Conservation (phyloP, 2,888 invertebrate genomes). For the Cryptosula pallasiana region DNA sequence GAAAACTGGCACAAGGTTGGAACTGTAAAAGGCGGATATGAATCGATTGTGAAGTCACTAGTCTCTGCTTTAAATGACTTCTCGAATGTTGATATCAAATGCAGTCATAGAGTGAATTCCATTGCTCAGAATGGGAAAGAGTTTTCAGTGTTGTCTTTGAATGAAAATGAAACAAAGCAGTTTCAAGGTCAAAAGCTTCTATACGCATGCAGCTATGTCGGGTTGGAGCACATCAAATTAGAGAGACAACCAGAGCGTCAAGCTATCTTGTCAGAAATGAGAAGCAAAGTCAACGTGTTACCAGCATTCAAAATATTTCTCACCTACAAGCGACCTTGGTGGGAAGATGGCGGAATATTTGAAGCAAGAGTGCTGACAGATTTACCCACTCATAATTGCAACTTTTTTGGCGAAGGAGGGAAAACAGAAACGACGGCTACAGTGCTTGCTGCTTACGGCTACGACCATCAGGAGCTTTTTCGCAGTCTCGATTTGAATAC, state of each 20-base stretch:
- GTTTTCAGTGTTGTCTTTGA: neutral
- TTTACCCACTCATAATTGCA: neutral
- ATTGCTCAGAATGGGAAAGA: neutral
- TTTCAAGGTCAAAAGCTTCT: no score
- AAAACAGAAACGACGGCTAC: neutral
- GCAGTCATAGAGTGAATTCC: neutral
- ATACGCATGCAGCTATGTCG: neutral
- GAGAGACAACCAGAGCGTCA: neutral
- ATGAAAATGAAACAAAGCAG: neutral
- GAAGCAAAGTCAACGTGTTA: neutral
- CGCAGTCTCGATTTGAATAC: neutral
- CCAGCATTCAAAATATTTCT: neutral
- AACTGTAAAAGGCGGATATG: neutral
- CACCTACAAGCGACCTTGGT: neutral
- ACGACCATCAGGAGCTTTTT: neutral
- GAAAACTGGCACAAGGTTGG: neutral
- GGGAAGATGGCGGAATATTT: constrained; percentile 3
- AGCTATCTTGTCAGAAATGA: neutral
- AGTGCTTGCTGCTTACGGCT: neutral
- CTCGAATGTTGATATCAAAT: neutral
- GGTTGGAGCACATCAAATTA: neutral
- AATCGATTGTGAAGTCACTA: neutral
- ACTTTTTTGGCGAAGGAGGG: neutral
- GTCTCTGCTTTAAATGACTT: neutral
- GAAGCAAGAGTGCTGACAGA: neutral